Evolutionary conservation across 2,797 vertebrate genomes (phyloP).

Genomic region (Leuciscus waleckii): DNA sequence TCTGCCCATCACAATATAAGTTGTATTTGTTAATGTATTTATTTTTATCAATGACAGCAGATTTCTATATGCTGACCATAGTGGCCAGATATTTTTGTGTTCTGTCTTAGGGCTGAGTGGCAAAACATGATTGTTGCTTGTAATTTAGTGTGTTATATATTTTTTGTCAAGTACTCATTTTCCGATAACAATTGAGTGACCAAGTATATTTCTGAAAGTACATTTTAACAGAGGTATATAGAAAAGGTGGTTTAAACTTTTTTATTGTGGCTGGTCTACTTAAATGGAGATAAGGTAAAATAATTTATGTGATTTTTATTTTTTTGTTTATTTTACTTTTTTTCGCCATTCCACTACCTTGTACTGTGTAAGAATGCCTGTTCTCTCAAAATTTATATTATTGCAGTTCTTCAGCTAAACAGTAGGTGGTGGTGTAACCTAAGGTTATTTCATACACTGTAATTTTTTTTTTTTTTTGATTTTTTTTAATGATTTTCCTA

Average conservation of each 20-base stretch:
- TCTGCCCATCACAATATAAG: conserved; percentile 72
- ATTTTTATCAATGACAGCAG: conserved; percentile 72
- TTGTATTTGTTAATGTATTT: conserved; percentile 83
- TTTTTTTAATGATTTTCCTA: not conserved
- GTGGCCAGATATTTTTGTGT: conserved; percentile 69
- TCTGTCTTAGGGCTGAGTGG: conserved; percentile 66
- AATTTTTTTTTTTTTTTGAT: conserved; percentile 4
- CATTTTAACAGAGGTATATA: conserved; percentile 71
- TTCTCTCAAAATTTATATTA: conserved; percentile 22
- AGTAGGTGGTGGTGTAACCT: conserved; percentile 72
- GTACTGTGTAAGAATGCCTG: conserved; percentile 23
- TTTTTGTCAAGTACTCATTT: conserved; percentile 54
- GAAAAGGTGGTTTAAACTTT: conserved; percentile 63
- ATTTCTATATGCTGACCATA: conserved; percentile 68
- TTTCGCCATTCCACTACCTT: conserved; percentile 31
- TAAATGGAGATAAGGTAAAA: conserved; percentile 64
- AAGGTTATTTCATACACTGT: conserved; percentile 60
- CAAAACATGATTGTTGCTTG: conserved; percentile 57
- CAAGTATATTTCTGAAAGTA: conserved; percentile 74
- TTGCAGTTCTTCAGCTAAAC: conserved; percentile 72
- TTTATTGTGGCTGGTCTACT: conserved; percentile 78
- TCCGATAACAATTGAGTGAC: conserved; percentile 74
- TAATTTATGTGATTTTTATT: conserved; percentile 36
- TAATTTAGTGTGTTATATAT: conserved; percentile 64
- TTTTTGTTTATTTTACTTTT: conserved; percentile 12